Percentiles rank a stretch among this genome's conserved stretches.
Evolutionary conservation across 1,140 invertebrate species (phyloP).

Genomic region (Heliconius hermathena): DNA sequence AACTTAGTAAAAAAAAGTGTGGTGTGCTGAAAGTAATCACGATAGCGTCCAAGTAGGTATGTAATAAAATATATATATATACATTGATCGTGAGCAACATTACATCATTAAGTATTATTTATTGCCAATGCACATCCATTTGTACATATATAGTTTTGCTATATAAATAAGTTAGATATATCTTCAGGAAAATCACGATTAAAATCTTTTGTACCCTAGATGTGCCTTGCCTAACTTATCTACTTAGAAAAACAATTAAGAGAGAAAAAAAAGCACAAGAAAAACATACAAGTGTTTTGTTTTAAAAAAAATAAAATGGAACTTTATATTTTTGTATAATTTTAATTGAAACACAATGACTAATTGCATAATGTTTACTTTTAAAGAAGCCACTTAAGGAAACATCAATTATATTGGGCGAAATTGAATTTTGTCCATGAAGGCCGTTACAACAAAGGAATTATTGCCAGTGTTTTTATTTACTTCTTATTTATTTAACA

Average conservation of each 20-base stretch:
- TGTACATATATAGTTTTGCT: not conserved
- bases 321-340: not conserved
- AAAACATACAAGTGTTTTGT: no score
- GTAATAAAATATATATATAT: not conserved
- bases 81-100: not conserved
- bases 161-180: not conserved
- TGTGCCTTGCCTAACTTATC: not conserved
- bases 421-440: constrained; percentile 13
- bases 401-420: not conserved
- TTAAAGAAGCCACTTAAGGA: not conserved
- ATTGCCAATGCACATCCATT: not conserved
- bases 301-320: no score
- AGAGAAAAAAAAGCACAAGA: no score
- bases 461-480: not conserved
- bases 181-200: not conserved
- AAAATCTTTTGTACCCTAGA: not conserved
- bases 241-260: not conserved
- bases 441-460: constrained; percentile 23
- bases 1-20: not conserved
- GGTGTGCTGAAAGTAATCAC: not conserved
- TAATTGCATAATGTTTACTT: not conserved
- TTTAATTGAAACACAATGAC: not conserved
- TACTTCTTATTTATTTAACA: not conserved
- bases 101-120: not conserved
- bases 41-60: not conserved